Percentiles rank a stretch among this genome's conserved stretches.
Conservation (phyloP, 92 coral and sea anemone species). For the Porites divaricata region DNA sequence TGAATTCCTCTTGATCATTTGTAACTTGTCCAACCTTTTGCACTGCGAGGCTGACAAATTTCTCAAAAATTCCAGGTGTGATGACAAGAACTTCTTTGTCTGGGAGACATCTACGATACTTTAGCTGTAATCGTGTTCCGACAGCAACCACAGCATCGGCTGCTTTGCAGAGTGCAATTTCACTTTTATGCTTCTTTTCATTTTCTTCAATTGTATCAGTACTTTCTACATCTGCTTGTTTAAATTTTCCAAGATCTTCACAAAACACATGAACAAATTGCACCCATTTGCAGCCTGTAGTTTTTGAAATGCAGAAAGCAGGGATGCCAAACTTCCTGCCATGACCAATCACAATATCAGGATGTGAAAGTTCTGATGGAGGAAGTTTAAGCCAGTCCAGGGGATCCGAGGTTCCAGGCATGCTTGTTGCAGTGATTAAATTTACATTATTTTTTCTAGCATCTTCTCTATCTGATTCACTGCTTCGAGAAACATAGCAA, state of each 20-base stretch:
- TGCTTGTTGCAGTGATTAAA: not conserved
- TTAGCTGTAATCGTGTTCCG: slow-evolving; percentile 13
- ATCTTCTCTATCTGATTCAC: not conserved
- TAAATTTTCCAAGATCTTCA: slow-evolving; percentile 37
- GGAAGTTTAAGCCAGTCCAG: not conserved
- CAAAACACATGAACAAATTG: slow-evolving; percentile 41
- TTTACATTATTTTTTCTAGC: not conserved
- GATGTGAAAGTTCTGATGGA: slow-evolving; percentile 26
- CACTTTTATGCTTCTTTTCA: slow-evolving; percentile 14
- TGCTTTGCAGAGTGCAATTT: slow-evolving; percentile 15
- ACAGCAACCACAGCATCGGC: slow-evolving; percentile 44
- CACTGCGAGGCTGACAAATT: not conserved
- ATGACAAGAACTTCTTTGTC: not conserved
- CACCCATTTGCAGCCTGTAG: slow-evolving; percentile 34
- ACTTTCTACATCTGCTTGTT: not conserved
- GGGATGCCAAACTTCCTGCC: slow-evolving; percentile 35
- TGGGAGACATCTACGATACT: slow-evolving; percentile 3
- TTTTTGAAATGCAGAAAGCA: not conserved
- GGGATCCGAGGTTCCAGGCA: slow-evolving; percentile 7
- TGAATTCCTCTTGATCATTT: not conserved
- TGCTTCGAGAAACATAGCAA: slow-evolving; percentile 6
- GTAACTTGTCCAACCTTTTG: not conserved
- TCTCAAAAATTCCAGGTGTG: slow-evolving; percentile 31
- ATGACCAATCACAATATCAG: slow-evolving; percentile 33
- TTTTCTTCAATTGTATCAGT: slow-evolving; percentile 3